phyloP scores from a whole-genome alignment of 2,113 vertebrate genomes.

The Solea senegalensis region DNA sequence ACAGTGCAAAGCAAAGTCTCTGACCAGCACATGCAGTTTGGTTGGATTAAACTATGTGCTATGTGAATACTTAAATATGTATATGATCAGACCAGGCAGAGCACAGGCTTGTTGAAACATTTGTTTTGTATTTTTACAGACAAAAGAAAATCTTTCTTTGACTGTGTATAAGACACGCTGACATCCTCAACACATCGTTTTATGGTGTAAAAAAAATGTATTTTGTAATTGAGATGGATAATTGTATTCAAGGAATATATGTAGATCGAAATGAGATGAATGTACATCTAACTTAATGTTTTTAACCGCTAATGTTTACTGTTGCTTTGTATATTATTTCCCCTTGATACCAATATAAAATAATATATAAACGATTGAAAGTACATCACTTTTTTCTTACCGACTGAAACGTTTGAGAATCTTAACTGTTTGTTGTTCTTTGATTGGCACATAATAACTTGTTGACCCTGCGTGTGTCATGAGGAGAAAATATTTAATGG shows the following conservation, averaged over 20 bases:
- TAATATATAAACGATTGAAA: not conserved
- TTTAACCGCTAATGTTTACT: slow-evolving; percentile 26
- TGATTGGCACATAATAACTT: not conserved
- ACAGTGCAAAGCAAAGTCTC: no score
- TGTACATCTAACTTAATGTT: slow-evolving; percentile 34
- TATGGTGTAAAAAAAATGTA: slow-evolving; percentile 62
- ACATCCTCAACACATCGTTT: slow-evolving; percentile 57
- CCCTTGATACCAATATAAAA: not conserved
- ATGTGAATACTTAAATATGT: not conserved
- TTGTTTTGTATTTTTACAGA: slow-evolving; percentile 22
- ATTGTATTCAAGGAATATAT: slow-evolving; percentile 77
- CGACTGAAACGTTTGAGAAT: not conserved
- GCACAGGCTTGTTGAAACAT: no score
- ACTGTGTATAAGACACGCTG: slow-evolving; percentile 30
- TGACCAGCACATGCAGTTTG: no score
- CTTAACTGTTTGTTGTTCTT: no score
- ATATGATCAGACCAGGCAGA: not conserved
- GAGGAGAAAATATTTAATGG: slow-evolving; percentile 16
- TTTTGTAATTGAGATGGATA: slow-evolving; percentile 50
- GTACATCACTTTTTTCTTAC: no score
- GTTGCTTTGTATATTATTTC: slow-evolving; percentile 1
- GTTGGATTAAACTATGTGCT: not conserved
- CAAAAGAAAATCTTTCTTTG: not conserved
- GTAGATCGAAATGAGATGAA: slow-evolving; percentile 31
- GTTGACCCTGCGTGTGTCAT: not conserved